Evolutionary conservation across 2,797 vertebrate genomes (phyloP), one percentile per base, ranked within the genome.

Genomic region (Scomberomorus guttatus): DNA sequence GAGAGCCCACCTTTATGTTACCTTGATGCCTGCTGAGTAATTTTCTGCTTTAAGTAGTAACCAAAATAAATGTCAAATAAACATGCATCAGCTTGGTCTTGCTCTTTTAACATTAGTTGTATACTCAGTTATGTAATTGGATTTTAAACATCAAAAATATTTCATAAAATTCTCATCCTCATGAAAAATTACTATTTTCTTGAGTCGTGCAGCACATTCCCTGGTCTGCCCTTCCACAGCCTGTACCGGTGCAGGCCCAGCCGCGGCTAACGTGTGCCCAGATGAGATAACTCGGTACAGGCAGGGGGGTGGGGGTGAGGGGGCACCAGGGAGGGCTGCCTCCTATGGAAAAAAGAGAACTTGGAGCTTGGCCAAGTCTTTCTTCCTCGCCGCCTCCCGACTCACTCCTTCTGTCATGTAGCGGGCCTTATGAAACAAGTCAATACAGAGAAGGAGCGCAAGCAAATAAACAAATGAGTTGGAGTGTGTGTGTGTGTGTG

Each of bases 251-350:
- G 85, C 80, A 82, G 84, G 84, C 91, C 90, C 88, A 85, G 90
- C 84, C 69, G 20, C 5, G 73, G 88, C 90, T 86, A 93, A 90
- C 84, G 92, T 79, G 93, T 95, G 95, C 92, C 95, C 94, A 95
- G 91, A 94, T 95, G 94, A 95, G 95, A 96, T 95, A 96, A 95
- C 93, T 94, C 59, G 13, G 87, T 80, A 84, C 79, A 90, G 80
- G 90, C 88, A 34, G 82, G 87, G 80, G 77, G 79, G 77, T 79
- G 74, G 70, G 83, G 70, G 86, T 67, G 72, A 69, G 74, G 71
- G 62, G 74, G 82, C 69, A 79, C 79, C 66, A 84, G 85, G 87
- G 92, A 91, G 85, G 78, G 80, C 81, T 85, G 91, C 86, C 89
- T 94, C 93, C 87, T 92, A 90, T 90, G 87, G 87, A 90, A 91